Evolutionary conservation across 2,888 invertebrate species (phyloP), one percentile per base, ranked within the genome.

Genomic region (Drosophila subquinaria): DNA sequence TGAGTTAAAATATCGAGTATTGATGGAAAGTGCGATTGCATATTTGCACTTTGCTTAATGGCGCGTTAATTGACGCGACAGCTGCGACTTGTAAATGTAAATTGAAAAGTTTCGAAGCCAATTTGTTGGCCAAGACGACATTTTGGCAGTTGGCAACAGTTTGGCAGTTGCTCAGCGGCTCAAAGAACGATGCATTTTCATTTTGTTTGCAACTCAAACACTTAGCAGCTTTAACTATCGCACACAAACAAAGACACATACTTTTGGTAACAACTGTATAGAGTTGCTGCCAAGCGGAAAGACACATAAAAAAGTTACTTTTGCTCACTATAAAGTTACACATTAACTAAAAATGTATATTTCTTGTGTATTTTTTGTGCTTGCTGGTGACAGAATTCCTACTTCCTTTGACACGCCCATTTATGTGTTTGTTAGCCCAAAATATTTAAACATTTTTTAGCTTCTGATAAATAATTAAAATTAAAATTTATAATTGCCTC

Each of bases 41-140:
- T 42, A 36, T 57, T 33, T 45, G 45, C 56, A 56, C 47, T 56
- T 38, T 47, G 47, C 66, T 68, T 79, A 79, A 79, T 75, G 65
- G 74, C 64, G 71, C 52, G 72, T 79, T 80, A 84, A 87, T 82
- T 80, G 80, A 64, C 63, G 65, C 55, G 52, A 53, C 69, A 62
- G 65, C 68, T 72, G 52, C 15, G 52, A 45, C 30, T 62, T 63
- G 70, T 35, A 64, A 81, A 73, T 70, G 70, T 43, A 69, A 75
- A 73, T 63, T 71, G 62, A 60, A 68, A 81, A 73, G 53, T 73
- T 75, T 23, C 23, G 20, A 6, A 4, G 43, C 45, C 47, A 70
- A 71, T 40, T 56, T 43, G 20, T 71, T 78, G 48, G 53, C 43
- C 53, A 57, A 63, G 59, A 47, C 35, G 42, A 15, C 56, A 68